Evolutionary conservation across 1,140 invertebrate species (phyloP).

Genomic region (Paraescarpia echinospica): DNA sequence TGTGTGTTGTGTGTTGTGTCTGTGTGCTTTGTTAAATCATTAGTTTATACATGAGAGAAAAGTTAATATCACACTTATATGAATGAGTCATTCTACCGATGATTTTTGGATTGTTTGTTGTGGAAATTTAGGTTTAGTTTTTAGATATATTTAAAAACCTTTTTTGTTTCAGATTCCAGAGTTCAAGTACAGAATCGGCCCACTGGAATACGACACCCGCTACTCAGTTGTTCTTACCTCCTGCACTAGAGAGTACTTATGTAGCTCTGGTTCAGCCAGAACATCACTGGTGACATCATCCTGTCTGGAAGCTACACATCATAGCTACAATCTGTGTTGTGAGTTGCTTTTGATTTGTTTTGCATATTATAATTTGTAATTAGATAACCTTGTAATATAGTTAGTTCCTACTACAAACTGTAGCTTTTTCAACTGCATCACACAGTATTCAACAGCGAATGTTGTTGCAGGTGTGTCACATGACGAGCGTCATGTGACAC

Average conservation of each 20-base stretch:
- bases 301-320: not conserved
- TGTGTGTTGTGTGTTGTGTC: too few species aligned
- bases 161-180: not conserved
- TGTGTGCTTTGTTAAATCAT: not conserved
- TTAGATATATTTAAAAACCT: not conserved
- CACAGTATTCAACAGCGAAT: too few species aligned
- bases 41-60: not conserved
- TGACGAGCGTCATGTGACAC: too few species aligned
- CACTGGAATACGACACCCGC: not conserved
- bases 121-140: not conserved
- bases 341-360: not conserved
- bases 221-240: not conserved
- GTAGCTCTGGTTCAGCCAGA: not conserved
- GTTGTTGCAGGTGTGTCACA: too few species aligned
- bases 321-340: not conserved
- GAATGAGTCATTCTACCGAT: not conserved
- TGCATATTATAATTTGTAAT: not conserved
- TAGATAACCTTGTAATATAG: not conserved
- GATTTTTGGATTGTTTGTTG: not conserved
- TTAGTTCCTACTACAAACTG: too few species aligned
- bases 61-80: not conserved
- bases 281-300: not conserved
- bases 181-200: not conserved
- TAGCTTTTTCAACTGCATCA: too few species aligned
- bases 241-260: not conserved